Percentiles rank a stretch among this genome's conserved stretches.
phyloP scores from a whole-genome alignment of 2,888 invertebrate species.

The Acanthosepion esculentum region DNA sequence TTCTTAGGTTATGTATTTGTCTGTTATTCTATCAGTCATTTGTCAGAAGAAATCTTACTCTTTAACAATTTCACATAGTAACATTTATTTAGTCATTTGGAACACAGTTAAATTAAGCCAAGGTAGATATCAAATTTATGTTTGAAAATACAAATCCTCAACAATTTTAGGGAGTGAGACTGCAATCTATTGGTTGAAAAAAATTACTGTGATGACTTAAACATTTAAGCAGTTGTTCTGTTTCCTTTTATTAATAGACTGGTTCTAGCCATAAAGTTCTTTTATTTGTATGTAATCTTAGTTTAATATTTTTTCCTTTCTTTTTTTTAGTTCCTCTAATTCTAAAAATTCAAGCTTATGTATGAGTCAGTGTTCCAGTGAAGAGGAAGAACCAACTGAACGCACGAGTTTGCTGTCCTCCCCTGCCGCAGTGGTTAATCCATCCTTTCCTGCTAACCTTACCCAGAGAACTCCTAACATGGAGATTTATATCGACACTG shows the following conservation, averaged over 20 bases:
- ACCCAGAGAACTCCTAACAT: conserved; percentile 23
- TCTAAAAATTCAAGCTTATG: conserved; percentile 41
- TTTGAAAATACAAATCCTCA: neutral
- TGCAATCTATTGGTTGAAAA: neutral
- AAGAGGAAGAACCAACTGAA: conserved; percentile 58
- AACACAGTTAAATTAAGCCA: too few species aligned
- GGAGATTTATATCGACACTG: conserved; percentile 38
- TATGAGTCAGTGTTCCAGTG: conserved; percentile 52
- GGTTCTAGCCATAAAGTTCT: neutral
- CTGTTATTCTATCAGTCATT: too few species aligned
- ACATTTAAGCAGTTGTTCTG: neutral
- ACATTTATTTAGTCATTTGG: too few species aligned
- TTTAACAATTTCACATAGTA: too few species aligned
- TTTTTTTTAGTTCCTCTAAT: conserved; percentile 51
- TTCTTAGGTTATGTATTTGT: too few species aligned
- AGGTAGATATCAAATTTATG: neutral
- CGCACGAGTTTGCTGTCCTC: conserved; percentile 59
- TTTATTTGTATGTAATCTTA: neutral
- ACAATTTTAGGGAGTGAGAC: neutral
- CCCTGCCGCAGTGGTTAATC: neutral
- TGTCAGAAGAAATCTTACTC: too few species aligned
- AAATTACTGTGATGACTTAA: neutral
- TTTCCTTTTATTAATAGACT: neutral
- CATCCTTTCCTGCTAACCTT: neutral
- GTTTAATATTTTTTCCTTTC: conserved; percentile 50